phyloP scores from a whole-genome alignment of 2,888 invertebrate species.

The Harpalus rufipes region DNA sequence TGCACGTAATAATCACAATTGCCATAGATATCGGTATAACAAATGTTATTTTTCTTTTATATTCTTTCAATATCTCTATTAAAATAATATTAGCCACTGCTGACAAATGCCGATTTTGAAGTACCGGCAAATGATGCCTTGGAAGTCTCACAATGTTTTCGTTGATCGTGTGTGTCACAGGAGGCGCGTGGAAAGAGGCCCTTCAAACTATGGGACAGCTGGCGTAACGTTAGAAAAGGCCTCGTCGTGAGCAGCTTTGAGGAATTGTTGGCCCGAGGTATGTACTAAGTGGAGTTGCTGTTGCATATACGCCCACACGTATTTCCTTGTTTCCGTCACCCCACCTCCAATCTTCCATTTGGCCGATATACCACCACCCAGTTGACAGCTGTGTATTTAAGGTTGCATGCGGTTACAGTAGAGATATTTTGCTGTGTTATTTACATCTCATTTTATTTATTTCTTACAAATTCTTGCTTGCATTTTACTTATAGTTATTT shows the following conservation, averaged over 20 bases:
- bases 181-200: constrained; percentile 97
- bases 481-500: too few species aligned
- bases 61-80: too few species aligned
- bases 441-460: too few species aligned
- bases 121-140: too few species aligned
- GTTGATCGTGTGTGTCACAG: constrained; percentile 79
- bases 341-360: constrained; percentile 30
- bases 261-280: constrained; percentile 90
- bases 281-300: constrained; percentile 71
- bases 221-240: constrained; percentile 95
- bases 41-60: too few species aligned
- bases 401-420: constrained; percentile 19
- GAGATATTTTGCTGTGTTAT: too few species aligned
- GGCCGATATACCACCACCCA: constrained; percentile 55
- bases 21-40: too few species aligned
- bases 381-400: constrained; percentile 55
- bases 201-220: constrained; percentile 98
- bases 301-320: constrained; percentile 60
- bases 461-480: too few species aligned
- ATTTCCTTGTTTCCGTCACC: constrained; percentile 45
- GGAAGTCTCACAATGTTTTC: constrained; percentile 22
- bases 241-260: constrained; percentile 95
- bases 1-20: background rate
- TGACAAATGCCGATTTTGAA: too few species aligned
- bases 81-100: too few species aligned